phyloP scores from a whole-genome alignment of 2,888 invertebrate species.

The Acleris literana region DNA sequence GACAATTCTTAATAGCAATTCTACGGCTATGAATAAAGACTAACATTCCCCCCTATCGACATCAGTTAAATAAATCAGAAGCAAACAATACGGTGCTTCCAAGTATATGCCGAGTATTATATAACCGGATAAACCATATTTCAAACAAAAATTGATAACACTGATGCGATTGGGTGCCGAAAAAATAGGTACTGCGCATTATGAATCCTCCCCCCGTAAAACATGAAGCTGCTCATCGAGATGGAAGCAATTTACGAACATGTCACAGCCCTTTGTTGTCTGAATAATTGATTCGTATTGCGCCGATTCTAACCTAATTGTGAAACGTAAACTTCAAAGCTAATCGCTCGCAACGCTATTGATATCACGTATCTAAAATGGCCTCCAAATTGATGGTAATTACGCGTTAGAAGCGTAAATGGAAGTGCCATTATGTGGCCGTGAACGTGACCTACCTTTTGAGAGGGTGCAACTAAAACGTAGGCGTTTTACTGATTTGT shows the following conservation, averaged over 20 bases:
- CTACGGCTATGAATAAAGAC: no score
- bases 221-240: constrained; percentile 52
- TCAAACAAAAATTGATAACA: constrained; percentile 17
- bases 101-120: no score
- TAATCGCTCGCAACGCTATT: constrained; percentile 42
- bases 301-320: constrained; percentile 46
- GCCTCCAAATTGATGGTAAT: constrained; percentile 24
- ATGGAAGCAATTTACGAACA: constrained; percentile 55
- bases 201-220: constrained; percentile 54
- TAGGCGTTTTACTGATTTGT: no score
- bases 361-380: constrained; percentile 31
- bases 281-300: constrained; percentile 55
- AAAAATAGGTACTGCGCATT: constrained; percentile 55
- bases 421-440: constrained; percentile 1
- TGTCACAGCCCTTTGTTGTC: constrained; percentile 53
- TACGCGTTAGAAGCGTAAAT: constrained; percentile 22
- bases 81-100: no score
- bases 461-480: not conserved
- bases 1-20: no score
- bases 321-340: constrained; percentile 41
- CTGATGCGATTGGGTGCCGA: constrained; percentile 40
- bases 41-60: no score
- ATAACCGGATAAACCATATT: not conserved
- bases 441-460: constrained; percentile 3
- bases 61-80: no score